Base-by-base conservation (phyloP, 2,797 vertebrate species). In the Parambassis ranga region DNA sequence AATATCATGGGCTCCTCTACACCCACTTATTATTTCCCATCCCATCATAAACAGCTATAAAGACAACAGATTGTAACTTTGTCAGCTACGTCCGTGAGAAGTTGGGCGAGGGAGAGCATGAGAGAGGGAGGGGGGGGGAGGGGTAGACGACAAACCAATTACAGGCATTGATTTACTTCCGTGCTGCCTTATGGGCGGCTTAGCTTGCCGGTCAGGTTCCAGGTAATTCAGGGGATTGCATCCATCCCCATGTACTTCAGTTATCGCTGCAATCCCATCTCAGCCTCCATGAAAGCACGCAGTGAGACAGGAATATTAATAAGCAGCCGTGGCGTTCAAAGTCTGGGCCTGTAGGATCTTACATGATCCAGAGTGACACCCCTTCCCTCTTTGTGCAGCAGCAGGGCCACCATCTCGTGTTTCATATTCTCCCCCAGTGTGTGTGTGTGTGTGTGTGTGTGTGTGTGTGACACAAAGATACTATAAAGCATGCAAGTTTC, bases 241-340 rank as follows among this genome's bases (percentile, higher is more conserved):
- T 82, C 83, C 78, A 65, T 80, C 35, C 77, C 77, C 80, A 56
- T 88, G 84, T 88, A 83, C 82, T 87, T 79, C 75, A 77, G 89
- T 88, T 90, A 88, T 90, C 77, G 16, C 81, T 57, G 80, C 81
- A 86, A 89, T 90, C 81, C 85, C 83, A 88, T 79, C 83, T 77
- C 84, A 85, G 83, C 79, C 83, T 83, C 85, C 75, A 59, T 65
- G 75, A 89, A 88, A 87, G 85, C 79, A 70, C 23, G 61, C 24
- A 36, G 39, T 83, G 76, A 89, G 85, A 83, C 71, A 72, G 75
- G 89, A 91, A 91, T 92, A 90, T 89, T 90, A 91, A 93, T 89
- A 85, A 85, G 84, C 57, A 49, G 43, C 55, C n/a, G 43, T 48
- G 71, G 32, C 23, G 44, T 77, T 83, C 63, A 65, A 65, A 86